A percentile compares a stretch with the other conserved stretches of the same genome.
Conservation (phyloP, 2,888 invertebrate species). For the Rhimphoctona megacephalus region DNA sequence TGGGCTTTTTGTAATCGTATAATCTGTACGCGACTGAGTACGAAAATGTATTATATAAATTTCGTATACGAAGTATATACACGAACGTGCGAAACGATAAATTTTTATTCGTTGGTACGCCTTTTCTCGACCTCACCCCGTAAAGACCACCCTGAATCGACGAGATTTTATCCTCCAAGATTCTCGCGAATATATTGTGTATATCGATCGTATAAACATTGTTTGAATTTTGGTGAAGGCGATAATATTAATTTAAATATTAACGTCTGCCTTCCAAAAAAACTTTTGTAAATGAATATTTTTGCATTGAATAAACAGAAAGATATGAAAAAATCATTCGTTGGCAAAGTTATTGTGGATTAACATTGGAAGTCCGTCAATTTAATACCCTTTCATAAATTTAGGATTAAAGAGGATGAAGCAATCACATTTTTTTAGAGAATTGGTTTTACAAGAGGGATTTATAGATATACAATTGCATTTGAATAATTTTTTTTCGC, state of each 20-base stretch:
- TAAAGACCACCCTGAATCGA: slow-evolving; percentile 25
- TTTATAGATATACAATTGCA: neutral
- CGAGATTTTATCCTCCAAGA: neutral
- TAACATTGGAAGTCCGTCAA: neutral
- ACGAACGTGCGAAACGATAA: slow-evolving; percentile 26
- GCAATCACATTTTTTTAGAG: neutral
- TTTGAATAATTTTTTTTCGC: neutral
- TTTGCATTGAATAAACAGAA: neutral
- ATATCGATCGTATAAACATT: slow-evolving; percentile 12
- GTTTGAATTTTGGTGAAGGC: neutral
- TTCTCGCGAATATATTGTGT: neutral
- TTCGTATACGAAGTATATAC: neutral
- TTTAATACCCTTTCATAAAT: neutral
- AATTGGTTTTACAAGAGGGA: too few relatives aligned
- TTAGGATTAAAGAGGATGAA: neutral
- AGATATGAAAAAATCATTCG: neutral
- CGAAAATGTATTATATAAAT: slow-evolving; percentile 31
- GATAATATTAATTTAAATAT: neutral
- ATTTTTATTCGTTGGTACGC: slow-evolving; percentile 12
- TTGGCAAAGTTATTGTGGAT: neutral
- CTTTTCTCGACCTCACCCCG: slow-evolving; percentile 1
- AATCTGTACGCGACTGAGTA: slow-evolving; percentile 13
- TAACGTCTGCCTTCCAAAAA: neutral
- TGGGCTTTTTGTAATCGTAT: slow-evolving; percentile 28
- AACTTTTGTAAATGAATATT: neutral